Evolutionary conservation across 1,140 invertebrate species (phyloP).

Genomic region (Rhopalosiphum maidis): DNA sequence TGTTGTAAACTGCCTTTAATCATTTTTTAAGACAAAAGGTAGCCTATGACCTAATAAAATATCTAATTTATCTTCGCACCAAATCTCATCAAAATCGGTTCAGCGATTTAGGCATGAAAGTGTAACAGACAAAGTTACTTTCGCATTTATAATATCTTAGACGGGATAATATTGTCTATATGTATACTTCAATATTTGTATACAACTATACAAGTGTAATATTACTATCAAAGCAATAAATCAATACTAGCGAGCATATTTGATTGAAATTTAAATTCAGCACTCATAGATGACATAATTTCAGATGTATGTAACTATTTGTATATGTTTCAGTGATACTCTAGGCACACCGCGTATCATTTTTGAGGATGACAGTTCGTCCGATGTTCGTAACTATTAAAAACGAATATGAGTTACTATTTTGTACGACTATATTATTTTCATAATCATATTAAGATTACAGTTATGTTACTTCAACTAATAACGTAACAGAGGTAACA

Average conservation of each 20-base stretch:
- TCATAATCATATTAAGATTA: neutral
- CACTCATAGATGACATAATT: neutral
- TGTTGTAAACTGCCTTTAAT: too few relatives aligned
- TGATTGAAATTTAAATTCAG: neutral
- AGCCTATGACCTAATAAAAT: too few relatives aligned
- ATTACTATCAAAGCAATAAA: neutral
- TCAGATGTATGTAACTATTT: neutral
- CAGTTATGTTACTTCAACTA: neutral
- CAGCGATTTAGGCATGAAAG: too few relatives aligned
- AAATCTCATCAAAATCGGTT: too few relatives aligned
- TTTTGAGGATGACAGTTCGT: neutral
- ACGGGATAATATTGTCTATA: too few relatives aligned
- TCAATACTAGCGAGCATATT: neutral
- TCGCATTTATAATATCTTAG: too few relatives aligned
- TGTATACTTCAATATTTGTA: neutral
- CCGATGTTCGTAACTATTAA: neutral
- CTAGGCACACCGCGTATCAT: neutral
- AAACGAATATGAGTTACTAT: neutral
- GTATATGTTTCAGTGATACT: neutral
- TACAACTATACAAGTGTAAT: neutral
- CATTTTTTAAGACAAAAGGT: too few relatives aligned
- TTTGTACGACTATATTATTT: neutral
- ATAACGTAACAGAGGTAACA: neutral
- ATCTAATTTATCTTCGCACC: too few relatives aligned
- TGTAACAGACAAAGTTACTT: too few relatives aligned